phyloP scores from a whole-genome alignment of 2,113 vertebrate genomes.

The Pelobates fuscus region DNA sequence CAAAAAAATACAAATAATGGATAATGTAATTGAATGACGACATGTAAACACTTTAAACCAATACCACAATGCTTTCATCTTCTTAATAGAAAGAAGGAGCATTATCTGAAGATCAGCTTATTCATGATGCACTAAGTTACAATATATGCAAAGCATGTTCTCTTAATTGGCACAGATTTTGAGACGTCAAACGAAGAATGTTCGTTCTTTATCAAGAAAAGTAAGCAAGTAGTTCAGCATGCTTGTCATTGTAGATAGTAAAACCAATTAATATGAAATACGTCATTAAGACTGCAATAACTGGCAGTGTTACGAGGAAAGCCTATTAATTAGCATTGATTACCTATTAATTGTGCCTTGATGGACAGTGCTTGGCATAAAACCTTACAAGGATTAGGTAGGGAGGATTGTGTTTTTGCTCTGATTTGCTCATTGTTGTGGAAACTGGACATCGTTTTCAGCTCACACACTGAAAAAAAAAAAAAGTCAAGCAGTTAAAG shows the following conservation, averaged over 20 bases:
- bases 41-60: conserved; percentile 15
- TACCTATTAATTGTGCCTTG: too few relatives aligned
- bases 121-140: conserved; percentile 9
- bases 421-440: too few relatives aligned
- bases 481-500: too few relatives aligned
- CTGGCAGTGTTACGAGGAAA: neutral
- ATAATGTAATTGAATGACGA: conserved; percentile 26
- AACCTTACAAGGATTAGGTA: too few relatives aligned
- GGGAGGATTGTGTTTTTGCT: too few relatives aligned
- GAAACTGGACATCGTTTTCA: too few relatives aligned
- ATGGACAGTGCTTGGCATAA: too few relatives aligned
- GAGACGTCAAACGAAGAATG: conserved; percentile 18
- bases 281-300: neutral
- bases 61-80: conserved; percentile 30
- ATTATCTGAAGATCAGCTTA: conserved; percentile 7
- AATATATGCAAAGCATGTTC: conserved; percentile 3
- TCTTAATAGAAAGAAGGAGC: conserved; percentile 29
- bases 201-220: neutral
- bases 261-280: conserved; percentile 7
- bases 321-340: too few relatives aligned
- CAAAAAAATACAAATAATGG: neutral
- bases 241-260: neutral
- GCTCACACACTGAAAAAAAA: too few relatives aligned
- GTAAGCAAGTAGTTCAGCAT: conserved; percentile 10
- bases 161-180: conserved; percentile 25